Conservation (phyloP, 2,888 invertebrate genomes). For the Oscheius myriophilus region DNA sequence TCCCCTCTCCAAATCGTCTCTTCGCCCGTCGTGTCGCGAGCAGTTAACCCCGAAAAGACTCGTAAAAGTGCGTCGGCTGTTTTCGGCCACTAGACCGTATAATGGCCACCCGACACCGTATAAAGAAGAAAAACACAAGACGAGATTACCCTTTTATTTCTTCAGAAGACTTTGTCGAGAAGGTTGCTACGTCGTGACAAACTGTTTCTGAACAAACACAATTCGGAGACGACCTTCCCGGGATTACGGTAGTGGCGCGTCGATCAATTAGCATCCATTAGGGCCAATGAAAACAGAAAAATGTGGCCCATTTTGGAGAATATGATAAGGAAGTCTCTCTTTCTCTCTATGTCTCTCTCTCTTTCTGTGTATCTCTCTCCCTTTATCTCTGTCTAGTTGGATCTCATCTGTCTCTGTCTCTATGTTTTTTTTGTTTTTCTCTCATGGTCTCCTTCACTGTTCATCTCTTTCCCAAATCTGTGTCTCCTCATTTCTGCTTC, state of each 20-base stretch:
- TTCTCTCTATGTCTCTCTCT: background rate
- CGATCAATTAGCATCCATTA: conserved; percentile 32
- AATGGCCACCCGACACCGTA: conserved; percentile 11
- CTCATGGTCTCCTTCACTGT: no score
- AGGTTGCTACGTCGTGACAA: background rate
- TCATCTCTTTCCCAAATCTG: background rate
- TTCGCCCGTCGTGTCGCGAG: conserved; percentile 1
- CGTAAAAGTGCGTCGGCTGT: conserved; percentile 12
- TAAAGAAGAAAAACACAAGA: conserved; percentile 1
- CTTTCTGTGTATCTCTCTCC: background rate
- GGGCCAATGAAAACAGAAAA: background rate
- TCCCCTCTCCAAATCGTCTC: conserved; percentile 1
- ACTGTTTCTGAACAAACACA: conserved; percentile 9
- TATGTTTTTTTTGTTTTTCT: no score
- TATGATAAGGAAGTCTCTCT: background rate
- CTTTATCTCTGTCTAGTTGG: no score
- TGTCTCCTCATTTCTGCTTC: background rate
- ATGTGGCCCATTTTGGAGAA: background rate
- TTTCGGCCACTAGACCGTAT: background rate
- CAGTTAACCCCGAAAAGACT: conserved; percentile 13
- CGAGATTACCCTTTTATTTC: no score
- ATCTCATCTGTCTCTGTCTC: background rate
- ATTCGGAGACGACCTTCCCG: no score
- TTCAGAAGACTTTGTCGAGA: background rate
- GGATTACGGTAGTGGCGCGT: conserved; percentile 19